phyloP scores from a whole-genome alignment of 1,140 invertebrate genomes.

The Melipona quadrifasciata region DNA sequence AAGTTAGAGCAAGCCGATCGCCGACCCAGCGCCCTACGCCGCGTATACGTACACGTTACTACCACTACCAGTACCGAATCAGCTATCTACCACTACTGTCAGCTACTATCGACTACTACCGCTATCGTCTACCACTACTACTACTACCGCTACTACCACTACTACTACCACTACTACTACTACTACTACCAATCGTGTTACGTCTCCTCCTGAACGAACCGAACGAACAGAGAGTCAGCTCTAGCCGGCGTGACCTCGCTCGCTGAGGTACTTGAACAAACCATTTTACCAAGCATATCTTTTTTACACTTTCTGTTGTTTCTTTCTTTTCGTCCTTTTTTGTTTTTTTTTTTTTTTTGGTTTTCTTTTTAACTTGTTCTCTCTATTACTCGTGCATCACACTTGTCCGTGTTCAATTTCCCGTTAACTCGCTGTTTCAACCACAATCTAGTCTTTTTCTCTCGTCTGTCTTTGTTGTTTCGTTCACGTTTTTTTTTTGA shows the following conservation, averaged over 20 bases:
- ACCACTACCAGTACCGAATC: conserved; percentile 75
- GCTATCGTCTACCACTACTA: conserved; percentile 72
- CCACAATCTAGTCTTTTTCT: neutral
- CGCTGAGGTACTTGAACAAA: conserved; percentile 75
- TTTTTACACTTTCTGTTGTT: conserved; percentile 67
- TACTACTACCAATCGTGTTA: conserved; percentile 78
- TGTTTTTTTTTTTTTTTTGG: neutral
- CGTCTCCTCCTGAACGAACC: conserved; percentile 79
- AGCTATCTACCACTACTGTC: conserved; percentile 78
- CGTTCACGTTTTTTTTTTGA: neutral
- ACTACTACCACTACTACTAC: conserved; percentile 70
- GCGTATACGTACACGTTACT: conserved; percentile 80
- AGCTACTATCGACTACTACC: conserved; percentile 79
- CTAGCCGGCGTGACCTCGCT: conserved; percentile 78
- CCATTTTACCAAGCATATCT: conserved; percentile 60
- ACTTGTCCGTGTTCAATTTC: neutral
- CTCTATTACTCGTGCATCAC: neutral
- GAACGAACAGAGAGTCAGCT: conserved; percentile 77
- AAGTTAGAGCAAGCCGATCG: conserved; percentile 81
- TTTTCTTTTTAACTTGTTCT: conserved; percentile 4
- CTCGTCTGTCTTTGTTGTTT: neutral
- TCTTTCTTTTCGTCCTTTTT: neutral
- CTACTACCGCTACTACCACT: conserved; percentile 63
- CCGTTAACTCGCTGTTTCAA: neutral
- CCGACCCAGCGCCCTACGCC: conserved; percentile 79